Conservation (phyloP, 2,888 invertebrate species). For the Drosophila lacicola region DNA sequence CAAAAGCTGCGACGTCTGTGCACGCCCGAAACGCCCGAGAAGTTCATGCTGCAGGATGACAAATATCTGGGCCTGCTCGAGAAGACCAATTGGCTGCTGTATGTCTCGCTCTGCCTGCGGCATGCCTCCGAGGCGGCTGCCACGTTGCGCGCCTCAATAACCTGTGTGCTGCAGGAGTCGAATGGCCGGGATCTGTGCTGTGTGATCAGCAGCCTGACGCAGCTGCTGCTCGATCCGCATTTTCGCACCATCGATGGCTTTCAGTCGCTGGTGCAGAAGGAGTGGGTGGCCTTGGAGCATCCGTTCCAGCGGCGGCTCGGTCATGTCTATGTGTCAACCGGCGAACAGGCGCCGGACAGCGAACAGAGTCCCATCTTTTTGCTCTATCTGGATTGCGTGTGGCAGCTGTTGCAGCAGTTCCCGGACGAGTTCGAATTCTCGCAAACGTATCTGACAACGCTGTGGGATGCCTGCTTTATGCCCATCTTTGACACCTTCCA, state of each 20-base stretch:
- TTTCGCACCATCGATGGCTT: constrained; percentile 94
- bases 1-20: constrained; percentile 91
- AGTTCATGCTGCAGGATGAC: constrained; percentile 91
- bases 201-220: constrained; percentile 93
- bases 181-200: constrained; percentile 95
- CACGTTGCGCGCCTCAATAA: constrained; percentile 88
- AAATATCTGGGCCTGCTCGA: constrained; percentile 92
- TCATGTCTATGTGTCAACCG: constrained; percentile 85
- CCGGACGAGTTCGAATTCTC: constrained; percentile 96
- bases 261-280: constrained; percentile 96
- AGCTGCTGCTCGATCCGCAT: constrained; percentile 93
- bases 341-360: constrained; percentile 65
- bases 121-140: constrained; percentile 91
- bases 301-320: constrained; percentile 90
- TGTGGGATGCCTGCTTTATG: constrained; percentile 96
- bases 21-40: constrained; percentile 89
- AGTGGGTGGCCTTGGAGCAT: constrained; percentile 97
- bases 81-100: constrained; percentile 93
- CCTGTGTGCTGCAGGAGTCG: constrained; percentile 95
- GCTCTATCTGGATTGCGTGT: constrained; percentile 96
- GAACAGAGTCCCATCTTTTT: constrained; percentile 94
- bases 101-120: constrained; percentile 91
- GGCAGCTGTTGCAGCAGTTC: constrained; percentile 95
- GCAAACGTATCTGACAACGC: constrained; percentile 94
- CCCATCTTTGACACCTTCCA: constrained; percentile 97